Percentiles rank a stretch among this genome's conserved stretches.
phyloP scores from a whole-genome alignment of 2,113 vertebrate species.

The Pyrgilauda ruficollis region DNA sequence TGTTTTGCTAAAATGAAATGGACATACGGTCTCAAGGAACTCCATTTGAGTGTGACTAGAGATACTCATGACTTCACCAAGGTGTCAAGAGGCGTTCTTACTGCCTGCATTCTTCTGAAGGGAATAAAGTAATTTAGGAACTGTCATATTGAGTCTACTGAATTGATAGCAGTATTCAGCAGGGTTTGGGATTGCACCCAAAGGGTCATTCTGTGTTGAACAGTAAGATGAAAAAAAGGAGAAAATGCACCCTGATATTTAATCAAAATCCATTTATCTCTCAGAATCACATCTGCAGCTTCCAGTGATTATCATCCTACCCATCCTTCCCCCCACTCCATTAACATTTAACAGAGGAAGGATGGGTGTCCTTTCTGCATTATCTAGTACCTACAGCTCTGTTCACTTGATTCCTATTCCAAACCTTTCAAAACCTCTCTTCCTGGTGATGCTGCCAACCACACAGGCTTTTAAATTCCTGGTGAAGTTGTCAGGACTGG shows the following conservation, averaged over 20 bases:
- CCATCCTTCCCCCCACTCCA: not conserved
- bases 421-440: not conserved
- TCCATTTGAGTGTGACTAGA: not conserved
- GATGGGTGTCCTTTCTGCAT: not conserved
- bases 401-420: not conserved
- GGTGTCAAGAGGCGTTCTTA: not conserved
- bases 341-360: not conserved
- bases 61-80: not conserved
- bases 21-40: not conserved
- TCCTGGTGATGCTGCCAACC: not conserved
- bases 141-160: not conserved
- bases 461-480: not conserved
- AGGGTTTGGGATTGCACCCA: not conserved
- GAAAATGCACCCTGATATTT: not conserved
- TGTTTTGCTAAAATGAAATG: not conserved
- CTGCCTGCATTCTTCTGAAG: not conserved
- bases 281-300: not conserved
- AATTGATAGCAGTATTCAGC: not conserved
- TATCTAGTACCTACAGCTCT: not conserved
- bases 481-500: not conserved
- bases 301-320: not conserved
- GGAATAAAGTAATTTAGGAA: not conserved
- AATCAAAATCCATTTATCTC: not conserved
- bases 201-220: not conserved
- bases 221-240: not conserved